Evolutionary conservation across 1,140 invertebrate species (phyloP).

Genomic region (Megalonaias nervosa): DNA sequence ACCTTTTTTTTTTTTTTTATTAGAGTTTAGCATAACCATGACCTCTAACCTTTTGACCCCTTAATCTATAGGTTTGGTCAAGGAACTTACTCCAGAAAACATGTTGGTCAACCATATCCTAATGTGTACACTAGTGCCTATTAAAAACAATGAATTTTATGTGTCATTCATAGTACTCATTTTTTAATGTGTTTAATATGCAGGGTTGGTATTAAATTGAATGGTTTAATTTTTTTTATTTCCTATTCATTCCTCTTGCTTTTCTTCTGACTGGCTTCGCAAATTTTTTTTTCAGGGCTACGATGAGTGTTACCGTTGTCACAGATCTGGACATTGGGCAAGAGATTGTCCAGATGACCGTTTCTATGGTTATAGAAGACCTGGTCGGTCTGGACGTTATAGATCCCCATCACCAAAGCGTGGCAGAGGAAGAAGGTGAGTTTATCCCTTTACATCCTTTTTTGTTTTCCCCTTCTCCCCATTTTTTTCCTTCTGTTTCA

Average conservation of each 20-base stretch:
- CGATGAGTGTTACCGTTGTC: slow-evolving; percentile 72
- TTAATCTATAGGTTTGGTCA: too few species aligned
- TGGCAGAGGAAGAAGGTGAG: slow-evolving; percentile 46
- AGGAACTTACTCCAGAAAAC: too few species aligned
- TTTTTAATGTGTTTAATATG: neutral
- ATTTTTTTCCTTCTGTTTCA: neutral
- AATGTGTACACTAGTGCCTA: neutral
- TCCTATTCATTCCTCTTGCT: neutral
- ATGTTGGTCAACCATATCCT: too few species aligned
- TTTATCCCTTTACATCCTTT: neutral
- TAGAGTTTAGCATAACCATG: too few species aligned
- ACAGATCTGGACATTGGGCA: slow-evolving; percentile 70
- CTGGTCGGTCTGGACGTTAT: slow-evolving; percentile 41
- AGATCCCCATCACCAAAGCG: slow-evolving; percentile 50
- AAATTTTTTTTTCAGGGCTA: slow-evolving; percentile 48
- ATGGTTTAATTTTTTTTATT: neutral
- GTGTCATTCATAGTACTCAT: neutral
- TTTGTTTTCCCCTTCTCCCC: neutral
- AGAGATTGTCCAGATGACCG: slow-evolving; percentile 70
- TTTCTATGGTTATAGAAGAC: slow-evolving; percentile 52
- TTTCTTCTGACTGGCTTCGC: neutral
- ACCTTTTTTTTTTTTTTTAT: too few species aligned
- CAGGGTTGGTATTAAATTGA: neutral
- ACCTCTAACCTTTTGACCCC: too few species aligned
- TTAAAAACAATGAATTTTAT: neutral